Conservation (phyloP, 2,888 invertebrate genomes). For the Tetrapedia diversipes region DNA sequence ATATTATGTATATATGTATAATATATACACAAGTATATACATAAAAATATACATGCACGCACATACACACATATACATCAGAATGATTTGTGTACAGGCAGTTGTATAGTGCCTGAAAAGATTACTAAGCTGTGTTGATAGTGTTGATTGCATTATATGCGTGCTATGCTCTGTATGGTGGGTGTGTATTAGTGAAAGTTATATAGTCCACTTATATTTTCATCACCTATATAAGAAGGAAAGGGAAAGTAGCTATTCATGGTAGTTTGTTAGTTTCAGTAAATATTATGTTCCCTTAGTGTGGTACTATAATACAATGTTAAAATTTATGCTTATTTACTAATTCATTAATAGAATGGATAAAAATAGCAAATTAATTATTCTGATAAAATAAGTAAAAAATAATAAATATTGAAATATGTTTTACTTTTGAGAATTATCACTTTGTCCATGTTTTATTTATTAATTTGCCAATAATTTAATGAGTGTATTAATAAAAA, state of each 20-base stretch:
- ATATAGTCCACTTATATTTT: conserved; percentile 57
- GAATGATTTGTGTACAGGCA: conserved; percentile 66
- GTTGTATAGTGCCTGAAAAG: conserved; percentile 68
- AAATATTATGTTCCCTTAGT: conserved; percentile 35
- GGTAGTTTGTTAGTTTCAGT: conserved; percentile 42
- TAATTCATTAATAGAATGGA: conserved; percentile 41
- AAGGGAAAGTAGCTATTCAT: conserved; percentile 51
- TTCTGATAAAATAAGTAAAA: conserved; percentile 23
- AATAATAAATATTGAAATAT: conserved; percentile 22
- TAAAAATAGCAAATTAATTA: conserved; percentile 33
- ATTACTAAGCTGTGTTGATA: conserved; percentile 73
- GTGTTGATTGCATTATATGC: conserved; percentile 74
- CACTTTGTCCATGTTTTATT: conserved; percentile 32
- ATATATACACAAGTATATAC: conserved; percentile 51
- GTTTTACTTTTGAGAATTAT: conserved; percentile 20
- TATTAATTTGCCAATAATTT: conserved; percentile 35
- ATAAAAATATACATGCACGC: conserved; percentile 45
- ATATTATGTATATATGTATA: conserved; percentile 65
- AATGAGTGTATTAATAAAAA: conserved; percentile 32
- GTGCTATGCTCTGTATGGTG: conserved; percentile 62
- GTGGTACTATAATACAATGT: conserved; percentile 36
- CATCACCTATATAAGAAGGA: conserved; percentile 50
- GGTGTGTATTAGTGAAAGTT: conserved; percentile 58
- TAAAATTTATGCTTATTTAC: conserved; percentile 45
- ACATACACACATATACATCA: conserved; percentile 50